Evolutionary conservation across 2,797 vertebrate genomes (phyloP), one percentile per base, ranked within the genome.

Genomic region (Enteromius thamalakanensis): DNA sequence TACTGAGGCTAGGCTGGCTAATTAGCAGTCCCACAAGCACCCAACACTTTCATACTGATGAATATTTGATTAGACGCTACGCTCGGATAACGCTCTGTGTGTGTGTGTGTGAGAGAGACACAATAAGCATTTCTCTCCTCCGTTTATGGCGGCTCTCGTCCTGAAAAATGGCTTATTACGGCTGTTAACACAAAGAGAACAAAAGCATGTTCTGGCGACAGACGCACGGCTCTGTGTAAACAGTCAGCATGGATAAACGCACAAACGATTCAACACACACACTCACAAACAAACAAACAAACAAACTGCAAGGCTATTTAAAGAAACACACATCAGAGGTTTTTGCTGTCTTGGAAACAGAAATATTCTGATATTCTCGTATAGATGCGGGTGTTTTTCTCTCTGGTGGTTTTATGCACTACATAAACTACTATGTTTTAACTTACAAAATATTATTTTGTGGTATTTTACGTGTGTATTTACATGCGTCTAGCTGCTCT

Each of bases 21-120:
- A 86, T 87, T 86, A 87, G 67, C 69, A 87, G 60, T 89, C 86
- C 82, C 85, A 75, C 23, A 76, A 87, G 86, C 80, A 69, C 71
- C 32, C 26, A 58, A n/a, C 70, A 49, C 51, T 70, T 40, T 77
- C 65, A 45, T 79, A 67, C 83, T 81, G 81, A 68, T 82, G 79
- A 79, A 84, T 84, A 89, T 87, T 62, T 79, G 84, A 90, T 88
- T 76, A 87, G 80, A 51, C 51, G 6, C 49, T 85, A 29, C 6
- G 47, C 58, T 83, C 58, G 19, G 53, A 26, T 81, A 67, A 51
- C 4, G 10, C 23, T 32, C 29, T 17, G 76, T 37, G 42, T 79
- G 81, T 21, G 12, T 32, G 49, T 65, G 58, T 29, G 47, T n/a
- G 55, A 1, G n/a, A 2, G 26, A 64, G 26, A 29, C 10, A 76